A percentile compares a stretch with the other conserved stretches of the same genome.
phyloP scores from a whole-genome alignment of 2,113 vertebrate species.

The Neoarius graeffei region DNA sequence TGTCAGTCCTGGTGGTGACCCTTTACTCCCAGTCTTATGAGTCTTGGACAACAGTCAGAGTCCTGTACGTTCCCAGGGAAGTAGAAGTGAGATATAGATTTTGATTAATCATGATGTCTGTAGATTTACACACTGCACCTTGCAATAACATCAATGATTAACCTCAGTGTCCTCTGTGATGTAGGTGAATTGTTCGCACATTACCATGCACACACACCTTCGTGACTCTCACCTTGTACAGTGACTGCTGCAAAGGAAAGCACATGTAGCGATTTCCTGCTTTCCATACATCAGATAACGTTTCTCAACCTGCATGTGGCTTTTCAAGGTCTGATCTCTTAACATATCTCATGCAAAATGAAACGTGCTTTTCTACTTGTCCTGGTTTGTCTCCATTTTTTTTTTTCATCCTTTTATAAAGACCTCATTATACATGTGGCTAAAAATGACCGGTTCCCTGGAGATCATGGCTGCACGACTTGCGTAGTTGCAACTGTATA shows the following conservation, averaged over 20 bases:
- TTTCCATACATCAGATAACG: not conserved
- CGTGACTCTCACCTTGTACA: not conserved
- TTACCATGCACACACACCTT: not conserved
- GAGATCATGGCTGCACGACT: not conserved
- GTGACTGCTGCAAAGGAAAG: not conserved
- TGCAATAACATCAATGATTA: not conserved
- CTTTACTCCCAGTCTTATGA: not conserved
- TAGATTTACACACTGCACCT: not conserved
- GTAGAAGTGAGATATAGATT: not conserved
- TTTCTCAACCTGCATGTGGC: slow-evolving; percentile 21
- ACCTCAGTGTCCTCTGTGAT: not conserved
- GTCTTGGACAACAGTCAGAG: not conserved
- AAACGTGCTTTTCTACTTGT: not conserved
- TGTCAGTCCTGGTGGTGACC: not conserved
- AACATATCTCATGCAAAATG: not conserved
- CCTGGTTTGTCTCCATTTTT: not conserved
- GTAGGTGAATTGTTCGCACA: not conserved
- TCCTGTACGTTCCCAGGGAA: not conserved
- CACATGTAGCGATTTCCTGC: slow-evolving; percentile 2
- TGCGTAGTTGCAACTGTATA: not conserved
- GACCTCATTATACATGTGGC: slow-evolving; percentile 10
- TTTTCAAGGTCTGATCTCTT: slow-evolving; percentile 2
- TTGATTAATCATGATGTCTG: not conserved
- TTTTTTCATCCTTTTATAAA: not conserved
- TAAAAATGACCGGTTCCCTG: slow-evolving; percentile 8